Evolutionary conservation across 2,888 invertebrate species (phyloP), one percentile per base, ranked within the genome.

Genomic region (Toxonevra muliebris): DNA sequence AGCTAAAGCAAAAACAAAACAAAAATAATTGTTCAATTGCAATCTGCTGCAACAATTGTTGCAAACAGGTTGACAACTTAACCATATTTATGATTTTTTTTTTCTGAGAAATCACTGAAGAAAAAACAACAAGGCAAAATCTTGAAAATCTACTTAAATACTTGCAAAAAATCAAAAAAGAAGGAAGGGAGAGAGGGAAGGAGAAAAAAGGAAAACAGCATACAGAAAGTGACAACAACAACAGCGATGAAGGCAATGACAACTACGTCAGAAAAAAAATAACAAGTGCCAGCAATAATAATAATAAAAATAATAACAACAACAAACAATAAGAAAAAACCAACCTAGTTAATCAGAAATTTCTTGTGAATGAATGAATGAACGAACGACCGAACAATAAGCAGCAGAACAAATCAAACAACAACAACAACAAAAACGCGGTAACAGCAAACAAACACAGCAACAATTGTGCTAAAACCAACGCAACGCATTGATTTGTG

Each of bases 311-410:
- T 42, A 30, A 58, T 15, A 17, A 8, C 15, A 58, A 54, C 17
- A 17, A 15, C 17, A 54, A 15, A 19, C 20, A 11, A 12, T 30
- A 61, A 48, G 17, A 43, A 58, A n/a, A 17, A n/a, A 64, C 42
- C 64, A 63, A 68, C 61, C 61, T 58, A 65, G 61, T 70, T 70
- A 59, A 65, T 62, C 61, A 53, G 42, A 65, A 67, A 68, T 58
- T 61, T 69, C 69, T 67, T 61, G 57, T 67, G 69, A 69, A 67
- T 70, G 65, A 70, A 70, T 52, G 65, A 59, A 50, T 40, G 52
- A 17, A 48, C 48, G 8, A 19, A 40, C 57, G 30, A 30, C n/a
- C 48, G 48, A 17, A 19, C 41, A 54, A 42, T 19, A 20, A 15
- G 43, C 17, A 61, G 17, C 19, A 20, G 17, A 17, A 17, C 43